A percentile compares a stretch with the other conserved stretches of the same genome.
phyloP scores from a whole-genome alignment of 2,113 vertebrate genomes.

The Prolemur simus region DNA sequence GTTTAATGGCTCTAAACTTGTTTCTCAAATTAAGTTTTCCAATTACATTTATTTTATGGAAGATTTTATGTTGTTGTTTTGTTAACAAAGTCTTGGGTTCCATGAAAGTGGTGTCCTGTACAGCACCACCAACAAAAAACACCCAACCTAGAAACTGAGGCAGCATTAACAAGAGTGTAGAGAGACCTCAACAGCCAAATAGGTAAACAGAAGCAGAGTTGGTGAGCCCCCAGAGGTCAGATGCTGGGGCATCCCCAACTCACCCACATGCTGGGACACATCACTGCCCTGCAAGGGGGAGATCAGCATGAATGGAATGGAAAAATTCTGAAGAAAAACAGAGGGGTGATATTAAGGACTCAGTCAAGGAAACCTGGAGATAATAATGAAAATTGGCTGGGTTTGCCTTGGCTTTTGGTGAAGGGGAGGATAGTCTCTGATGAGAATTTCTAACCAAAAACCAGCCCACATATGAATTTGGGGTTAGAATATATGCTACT shows the following conservation, averaged over 20 bases:
- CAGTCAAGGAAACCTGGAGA: neutral
- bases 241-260: neutral
- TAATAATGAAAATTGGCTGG: neutral
- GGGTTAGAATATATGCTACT: neutral
- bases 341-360: neutral
- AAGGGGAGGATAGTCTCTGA: neutral
- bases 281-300: neutral
- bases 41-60: constrained; percentile 21
- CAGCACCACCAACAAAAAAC: neutral
- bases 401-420: neutral
- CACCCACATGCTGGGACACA: no score
- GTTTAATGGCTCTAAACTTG: neutral
- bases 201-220: neutral
- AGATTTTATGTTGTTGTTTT: neutral
- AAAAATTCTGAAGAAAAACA: neutral
- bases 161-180: neutral
- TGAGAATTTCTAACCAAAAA: neutral
- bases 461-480: neutral
- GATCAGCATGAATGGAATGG: neutral
- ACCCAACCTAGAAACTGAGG: neutral
- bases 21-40: neutral
- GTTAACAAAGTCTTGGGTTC: neutral
- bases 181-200: accelerated
- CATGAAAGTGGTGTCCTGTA: neutral
- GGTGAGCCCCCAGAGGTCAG: neutral